Conservation (phyloP, 2,113 vertebrate genomes). For the Ptilonorhynchus violaceus region DNA sequence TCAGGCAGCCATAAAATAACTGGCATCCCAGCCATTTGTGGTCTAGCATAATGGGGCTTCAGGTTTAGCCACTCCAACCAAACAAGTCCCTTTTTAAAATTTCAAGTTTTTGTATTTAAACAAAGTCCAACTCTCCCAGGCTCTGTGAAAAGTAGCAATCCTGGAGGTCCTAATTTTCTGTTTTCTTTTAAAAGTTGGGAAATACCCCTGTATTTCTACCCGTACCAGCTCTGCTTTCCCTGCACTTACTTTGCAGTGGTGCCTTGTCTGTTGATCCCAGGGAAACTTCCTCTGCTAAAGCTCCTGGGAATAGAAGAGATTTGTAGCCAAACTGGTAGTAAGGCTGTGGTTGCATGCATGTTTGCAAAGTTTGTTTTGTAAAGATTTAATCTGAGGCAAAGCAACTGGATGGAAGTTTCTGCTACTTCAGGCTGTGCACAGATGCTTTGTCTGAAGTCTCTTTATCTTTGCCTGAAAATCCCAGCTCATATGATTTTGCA, state of each 20-base stretch:
- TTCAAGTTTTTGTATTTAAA: slow-evolving; percentile 13
- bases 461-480: neutral
- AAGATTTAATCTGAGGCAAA: slow-evolving; percentile 16
- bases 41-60: neutral
- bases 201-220: neutral
- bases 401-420: neutral
- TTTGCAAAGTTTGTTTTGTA: slow-evolving; percentile 23
- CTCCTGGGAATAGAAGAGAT: neutral
- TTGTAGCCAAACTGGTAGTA: slow-evolving; percentile 12
- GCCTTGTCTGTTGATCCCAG: neutral
- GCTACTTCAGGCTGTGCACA: rapidly evolving
- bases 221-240: neutral
- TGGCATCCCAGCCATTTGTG: neutral
- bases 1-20: neutral
- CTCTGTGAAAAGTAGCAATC: neutral
- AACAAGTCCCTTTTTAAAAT: neutral
- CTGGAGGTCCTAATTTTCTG: neutral
- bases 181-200: neutral
- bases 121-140: neutral
- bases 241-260: neutral
- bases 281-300: neutral
- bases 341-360: neutral
- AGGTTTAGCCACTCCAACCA: neutral
- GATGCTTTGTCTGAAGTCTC: neutral
- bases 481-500: rapidly evolving